phyloP scores from a whole-genome alignment of 2,113 vertebrate species.

The Glaucomys volans region DNA sequence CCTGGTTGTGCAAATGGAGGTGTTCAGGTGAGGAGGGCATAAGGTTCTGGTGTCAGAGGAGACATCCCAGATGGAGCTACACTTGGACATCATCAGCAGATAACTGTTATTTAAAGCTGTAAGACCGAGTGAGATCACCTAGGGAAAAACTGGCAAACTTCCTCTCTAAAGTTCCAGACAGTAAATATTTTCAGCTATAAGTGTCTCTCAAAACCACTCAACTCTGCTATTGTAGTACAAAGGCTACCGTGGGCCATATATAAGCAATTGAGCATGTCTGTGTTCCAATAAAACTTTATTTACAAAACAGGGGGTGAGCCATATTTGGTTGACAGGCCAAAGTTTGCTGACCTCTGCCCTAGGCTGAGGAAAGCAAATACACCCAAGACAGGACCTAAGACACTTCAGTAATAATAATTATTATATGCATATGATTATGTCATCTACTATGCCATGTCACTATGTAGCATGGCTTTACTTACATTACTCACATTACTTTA shows the following conservation, averaged over 20 bases:
- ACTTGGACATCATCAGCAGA: not conserved
- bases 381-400: not conserved
- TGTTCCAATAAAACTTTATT: conserved; percentile 42
- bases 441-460: not conserved
- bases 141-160: not conserved
- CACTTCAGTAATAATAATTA: not conserved
- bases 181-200: not conserved
- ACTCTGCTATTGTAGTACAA: not conserved
- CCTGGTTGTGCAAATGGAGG: not conserved
- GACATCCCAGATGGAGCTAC: not conserved
- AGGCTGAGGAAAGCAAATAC: not conserved
- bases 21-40: not conserved
- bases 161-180: not conserved
- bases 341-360: not conserved
- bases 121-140: not conserved
- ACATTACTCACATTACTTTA: no score
- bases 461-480: not conserved
- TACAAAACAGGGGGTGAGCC: not conserved
- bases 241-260: not conserved
- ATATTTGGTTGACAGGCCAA: not conserved
- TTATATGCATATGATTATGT: not conserved
- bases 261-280: not conserved
- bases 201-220: not conserved
- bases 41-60: not conserved
- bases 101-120: not conserved